A percentile compares a stretch with the other conserved stretches of the same genome.
Evolutionary conservation across 2,888 invertebrate species (phyloP).

Genomic region (Sycophila texana): DNA sequence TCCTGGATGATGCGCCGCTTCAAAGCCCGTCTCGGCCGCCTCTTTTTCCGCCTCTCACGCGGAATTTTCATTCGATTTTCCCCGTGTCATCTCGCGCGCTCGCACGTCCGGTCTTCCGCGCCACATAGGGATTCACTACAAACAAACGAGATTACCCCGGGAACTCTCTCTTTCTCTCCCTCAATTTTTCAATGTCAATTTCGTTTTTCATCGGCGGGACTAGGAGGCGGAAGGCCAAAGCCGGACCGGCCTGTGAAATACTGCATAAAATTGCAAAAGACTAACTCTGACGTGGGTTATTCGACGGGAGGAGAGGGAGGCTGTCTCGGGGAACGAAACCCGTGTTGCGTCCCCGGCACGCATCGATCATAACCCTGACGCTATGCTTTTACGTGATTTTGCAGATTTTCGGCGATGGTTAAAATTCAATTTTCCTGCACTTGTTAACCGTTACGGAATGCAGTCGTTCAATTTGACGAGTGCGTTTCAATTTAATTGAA

Average conservation of each 20-base stretch:
- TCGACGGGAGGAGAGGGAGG: no score
- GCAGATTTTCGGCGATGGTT: slow-evolving; percentile 40
- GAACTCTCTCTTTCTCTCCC: slow-evolving; percentile 31
- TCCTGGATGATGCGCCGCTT: background rate
- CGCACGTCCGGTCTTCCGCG: background rate
- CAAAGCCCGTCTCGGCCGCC: background rate
- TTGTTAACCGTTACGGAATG: slow-evolving; percentile 1
- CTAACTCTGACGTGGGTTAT: background rate
- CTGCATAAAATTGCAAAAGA: slow-evolving; percentile 50
- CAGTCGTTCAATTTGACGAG: slow-evolving; percentile 23
- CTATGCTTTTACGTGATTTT: slow-evolving; percentile 56
- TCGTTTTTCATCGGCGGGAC: slow-evolving; percentile 47
- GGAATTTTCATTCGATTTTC: slow-evolving; percentile 50
- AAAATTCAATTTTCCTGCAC: slow-evolving; percentile 48
- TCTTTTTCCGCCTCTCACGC: background rate
- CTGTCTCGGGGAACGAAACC: background rate
- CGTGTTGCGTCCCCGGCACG: background rate
- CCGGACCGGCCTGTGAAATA: slow-evolving; percentile 42
- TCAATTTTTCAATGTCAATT: slow-evolving; percentile 61
- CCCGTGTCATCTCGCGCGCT: slow-evolving; percentile 48
- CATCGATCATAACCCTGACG: slow-evolving; percentile 55
- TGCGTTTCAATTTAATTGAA: slow-evolving; percentile 11
- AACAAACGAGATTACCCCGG: slow-evolving; percentile 61
- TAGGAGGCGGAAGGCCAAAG: slow-evolving; percentile 3
- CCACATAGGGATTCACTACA: slow-evolving; percentile 42